Conservation (phyloP, 2,113 vertebrate species). For the Heterotis niloticus region DNA sequence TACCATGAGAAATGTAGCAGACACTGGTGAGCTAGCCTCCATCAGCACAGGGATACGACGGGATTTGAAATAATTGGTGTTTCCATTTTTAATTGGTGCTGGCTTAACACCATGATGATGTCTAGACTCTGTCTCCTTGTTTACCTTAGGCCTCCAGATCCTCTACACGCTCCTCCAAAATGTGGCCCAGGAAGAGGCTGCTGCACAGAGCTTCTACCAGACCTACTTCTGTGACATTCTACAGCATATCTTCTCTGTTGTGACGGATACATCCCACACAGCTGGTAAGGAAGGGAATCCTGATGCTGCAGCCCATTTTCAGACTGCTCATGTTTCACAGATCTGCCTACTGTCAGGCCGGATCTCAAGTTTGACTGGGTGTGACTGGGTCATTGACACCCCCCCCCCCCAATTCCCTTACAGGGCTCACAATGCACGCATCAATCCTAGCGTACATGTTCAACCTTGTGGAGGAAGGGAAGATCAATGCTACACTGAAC, state of each 20-base stretch:
- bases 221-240: conserved; percentile 97
- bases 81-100: background rate
- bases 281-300: conserved; percentile 69
- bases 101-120: background rate
- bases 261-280: conserved; percentile 97
- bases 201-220: conserved; percentile 97
- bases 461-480: conserved; percentile 97
- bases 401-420: conserved; percentile 10
- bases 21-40: conserved; percentile 76
- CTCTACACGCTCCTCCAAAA: conserved; percentile 96
- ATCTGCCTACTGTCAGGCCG: background rate
- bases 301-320: background rate
- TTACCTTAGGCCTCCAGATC: conserved; percentile 82
- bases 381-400: background rate
- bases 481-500: conserved; percentile 85
- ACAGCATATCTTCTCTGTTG: conserved; percentile 97
- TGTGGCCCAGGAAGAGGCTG: conserved; percentile 93
- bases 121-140: background rate
- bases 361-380: background rate
- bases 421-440: conserved; percentile 97
- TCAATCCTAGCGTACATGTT: conserved; percentile 99
- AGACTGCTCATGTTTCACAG: background rate
- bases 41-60: background rate
- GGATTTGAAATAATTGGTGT: too few relatives aligned
- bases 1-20: conserved; percentile 98